Base-by-base conservation (phyloP, 1,140 invertebrate species). In the Aleiodes sp. region DNA sequence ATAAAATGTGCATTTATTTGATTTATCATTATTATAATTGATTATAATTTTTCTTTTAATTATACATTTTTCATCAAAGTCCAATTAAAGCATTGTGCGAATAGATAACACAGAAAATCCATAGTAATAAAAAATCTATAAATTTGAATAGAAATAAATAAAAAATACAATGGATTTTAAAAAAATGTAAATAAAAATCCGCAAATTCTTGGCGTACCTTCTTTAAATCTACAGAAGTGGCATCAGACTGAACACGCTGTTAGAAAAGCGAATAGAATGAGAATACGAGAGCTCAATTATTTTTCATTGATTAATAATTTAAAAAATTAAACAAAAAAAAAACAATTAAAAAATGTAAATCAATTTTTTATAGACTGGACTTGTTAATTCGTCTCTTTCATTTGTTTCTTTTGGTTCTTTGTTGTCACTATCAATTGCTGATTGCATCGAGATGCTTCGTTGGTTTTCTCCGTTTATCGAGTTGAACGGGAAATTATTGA, bases 251-350 rank as follows among this genome's bases (percentile, higher is more conserved):
- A 29, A 59, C 28, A 31, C 56, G 12, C 26, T 59, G 56, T 59
- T 59, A 59, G 35, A 69, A 60, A 67, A 26, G 35, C 57, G 41
- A 21, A 31, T 41, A 61, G 46, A 62, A 31, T 26, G 4, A 35
- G n/a, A 52, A 37, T 33, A 52, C 46, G 19, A 16, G 19, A 52
- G 46, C 46, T 52, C 1, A 24, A 24, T 24, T 21, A 52, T 52
- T 9, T 52, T 52, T 52, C 16, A 24, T 52, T 52, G n/a, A n/a
- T n/a, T n/a, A n/a, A n/a, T n/a, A n/a, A n/a, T n/a, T 8, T 7
- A 33, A 33, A 33, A 33, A 33, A 1, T 0, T 8, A 33, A 33
- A 33, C 2, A 2, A 33, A 33, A 33, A 8, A 33, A 1, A 33
- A 33, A 33, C 31, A 33, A 33, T n/a, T 10, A 26, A 29, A 59